Base-by-base conservation (phyloP, 2,797 vertebrate species). In the Echiichthys vipera region DNA sequence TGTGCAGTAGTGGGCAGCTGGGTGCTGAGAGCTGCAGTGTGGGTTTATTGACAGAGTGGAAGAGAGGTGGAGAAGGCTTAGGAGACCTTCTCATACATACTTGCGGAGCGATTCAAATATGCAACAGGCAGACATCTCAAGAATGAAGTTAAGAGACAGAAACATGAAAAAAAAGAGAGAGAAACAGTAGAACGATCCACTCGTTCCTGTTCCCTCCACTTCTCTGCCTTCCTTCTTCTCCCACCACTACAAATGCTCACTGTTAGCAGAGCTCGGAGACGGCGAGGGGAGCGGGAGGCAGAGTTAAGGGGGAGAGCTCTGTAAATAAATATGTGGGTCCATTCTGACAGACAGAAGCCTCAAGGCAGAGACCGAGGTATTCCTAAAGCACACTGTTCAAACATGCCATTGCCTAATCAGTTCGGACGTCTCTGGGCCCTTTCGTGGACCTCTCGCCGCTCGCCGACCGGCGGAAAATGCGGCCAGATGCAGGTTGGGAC, bases 11-110 rank as follows among this genome's bases (percentile, higher is more conserved):
- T 78, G 88, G 89, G 90, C 87, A 83, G 89, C 87, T 56, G 76
- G 84, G 84, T 69, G 89, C 81, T 90, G 89, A 93, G 87, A 91
- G 91, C 88, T 73, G 81, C 81, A 84, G 77, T 72, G 78, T 69
- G 84, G 81, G 89, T 93, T 94, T 93, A 92, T 92, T 93, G 92
- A 93, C 90, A 93, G 83, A 91, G 83, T 34, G 77, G 75, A 83
- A n/a, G 77, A 86, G 86, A 81, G 78, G 45, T 75, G 78, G 83
- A 80, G 74, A 63, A 69, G 87, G 71, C 73, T 85, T 73, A 61
- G 80, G 74, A 76, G 81, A 74, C 42, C 66, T 46, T 83, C 78
- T 84, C 70, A 50, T 71, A 61, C 81, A 84, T 74, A 76, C 74
- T 88, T 73, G 67, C 27, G 74, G 69, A 85, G 70, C 18, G 30